Base-by-base conservation (phyloP, 2,797 vertebrate genomes). In the Anas bernieri region DNA sequence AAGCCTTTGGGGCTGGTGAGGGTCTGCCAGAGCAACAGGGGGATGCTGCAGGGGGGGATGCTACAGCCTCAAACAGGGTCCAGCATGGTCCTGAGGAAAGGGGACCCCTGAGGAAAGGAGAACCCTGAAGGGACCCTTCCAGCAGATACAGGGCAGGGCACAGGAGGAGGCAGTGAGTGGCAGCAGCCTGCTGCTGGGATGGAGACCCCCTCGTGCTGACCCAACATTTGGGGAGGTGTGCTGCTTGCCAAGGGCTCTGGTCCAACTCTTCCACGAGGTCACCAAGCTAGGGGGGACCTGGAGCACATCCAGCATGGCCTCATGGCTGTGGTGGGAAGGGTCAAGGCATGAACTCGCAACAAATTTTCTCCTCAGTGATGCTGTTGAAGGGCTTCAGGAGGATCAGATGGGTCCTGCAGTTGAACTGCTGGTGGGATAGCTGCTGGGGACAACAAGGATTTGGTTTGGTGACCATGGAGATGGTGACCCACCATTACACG, bases 341-440 rank as follows among this genome's bases (percentile, higher is more conserved):
- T 17, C 28, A 45, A 54, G 28, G 6, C 22, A 37, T 15, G 14
- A 7, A 17, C 14, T 61, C 22, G 39, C 28, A 54, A n/a, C 2
- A 11, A 17, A 9, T 77, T 52, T 52, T 17, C 46, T 28, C 7
- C n/a, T 46, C n/a, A 39, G 0, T 69, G 31, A 37, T 69, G 11
- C n/a, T 69, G n/a, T 61, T 54, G 18, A 68, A 45, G 11, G 45
- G 18, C 64, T 69, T 77, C 64, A 62, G 37, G 45, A 75, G 35
- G 9, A 55, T 9, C 18, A 14, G 39, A 15, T 62, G n/a, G 18
- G 46, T 46, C 14, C 17, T 55, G 46, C 0, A 0, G 15, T 28
- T 48, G 73, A 62, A 12, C n/a, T 61, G 12, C 46, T 62, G 46
- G 11, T 54, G 61, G 64, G n/a, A 23, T 31, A 86, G 55, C 64